Base-by-base conservation (phyloP, 2,113 vertebrate species). In the Gasterosteus aculeatus region DNA sequence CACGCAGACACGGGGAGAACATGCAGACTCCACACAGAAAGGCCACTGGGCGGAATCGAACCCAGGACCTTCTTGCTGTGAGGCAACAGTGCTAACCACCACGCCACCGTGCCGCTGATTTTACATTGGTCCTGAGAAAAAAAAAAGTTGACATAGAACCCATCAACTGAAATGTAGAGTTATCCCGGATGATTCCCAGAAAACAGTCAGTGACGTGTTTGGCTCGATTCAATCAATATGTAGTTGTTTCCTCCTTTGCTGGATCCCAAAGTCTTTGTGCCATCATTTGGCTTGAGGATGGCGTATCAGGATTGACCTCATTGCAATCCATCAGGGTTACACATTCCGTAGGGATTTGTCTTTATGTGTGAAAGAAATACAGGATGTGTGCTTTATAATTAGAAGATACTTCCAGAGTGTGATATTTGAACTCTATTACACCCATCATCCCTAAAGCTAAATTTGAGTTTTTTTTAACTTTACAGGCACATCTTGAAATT, bases 281-380 rank as follows among this genome's bases (percentile, higher is more conserved):
- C 29, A 49, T 56, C 12, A 1, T 4, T 26, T 51, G 18, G 10
- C 18, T 47, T 47, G 0, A 54, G 7, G 33, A 44, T 31, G 9
- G 4, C 16, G 35, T 7, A 38, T 38, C 35, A 38, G 5, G 6
- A 19, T 59, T 58, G 44, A 71, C 49, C 65, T 79, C 10, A 56
- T 44, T n/a, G 49, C 35, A 53, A 46, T 80, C 69, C 68, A 44
- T 67, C 58, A 64, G 57, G 6, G 35, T 38, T 60, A 76, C 49
- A 39, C 63, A 57, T 59, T 75, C 11, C 47, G 19, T 46, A 70
- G 69, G 39, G 65, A 69, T 75, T 63, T 67, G 18, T 81, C 14
- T 57, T 18, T 11, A 39, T 1, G 19, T 53, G n/a, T 47, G 35
- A 78, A 59, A 51, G 5, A 56, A 72, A 47, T 18, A 10, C 5